Evolutionary conservation across 2,113 vertebrate genomes (phyloP), one percentile per base, ranked within the genome.

Genomic region (Poicephalus gulielmi): DNA sequence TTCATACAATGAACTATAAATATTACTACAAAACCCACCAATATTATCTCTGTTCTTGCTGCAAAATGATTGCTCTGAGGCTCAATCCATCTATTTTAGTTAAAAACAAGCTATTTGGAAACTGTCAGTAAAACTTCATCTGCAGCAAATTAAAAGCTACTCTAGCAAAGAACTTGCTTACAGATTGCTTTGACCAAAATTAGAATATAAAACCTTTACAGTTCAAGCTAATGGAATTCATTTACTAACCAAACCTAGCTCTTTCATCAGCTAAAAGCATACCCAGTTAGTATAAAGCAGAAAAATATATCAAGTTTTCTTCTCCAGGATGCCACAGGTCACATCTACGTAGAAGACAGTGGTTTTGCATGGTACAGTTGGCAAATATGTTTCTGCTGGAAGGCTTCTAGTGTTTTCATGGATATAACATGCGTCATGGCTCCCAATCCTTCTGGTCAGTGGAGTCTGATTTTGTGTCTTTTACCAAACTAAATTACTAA

Each of bases 121-220:
- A 86, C 95, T 93, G 90, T 90, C 96, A 93, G 92, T 86, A 91
- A 89, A 95, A 88, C 44, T 31, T 35, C 63, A 83, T 85, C 94
- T 91, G 80, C 83, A 94, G 88, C 85, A 93, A 97, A 97, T 96
- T 91, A 95, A 97, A 97, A 96, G 76, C 82, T 67, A 86, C 85
- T 83, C 27, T 35, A 82, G 88, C 66, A 92, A 85, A 94, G 76
- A 90, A 86, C 6, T 60, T 73, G 82, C 69, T 88, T 80, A 74
- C 9, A 49, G 80, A 63, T 78, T 43, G 68, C 37, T 70, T 64
- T 62, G 80, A 94, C 23, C 66, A 55, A 92, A 97, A 96, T 73
- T 80, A 83, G 93, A 96, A 83, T 90, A 91, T 82, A 92, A 27
- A 2, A n/a, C 55, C 79, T 92, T 95, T 78, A 80, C 17, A 92